These are phyloP conservation scores for Carterocephalus palaemon DNA, from an alignment of 2,888 invertebrate genomes.

Conservation along the genomic window DNA sequence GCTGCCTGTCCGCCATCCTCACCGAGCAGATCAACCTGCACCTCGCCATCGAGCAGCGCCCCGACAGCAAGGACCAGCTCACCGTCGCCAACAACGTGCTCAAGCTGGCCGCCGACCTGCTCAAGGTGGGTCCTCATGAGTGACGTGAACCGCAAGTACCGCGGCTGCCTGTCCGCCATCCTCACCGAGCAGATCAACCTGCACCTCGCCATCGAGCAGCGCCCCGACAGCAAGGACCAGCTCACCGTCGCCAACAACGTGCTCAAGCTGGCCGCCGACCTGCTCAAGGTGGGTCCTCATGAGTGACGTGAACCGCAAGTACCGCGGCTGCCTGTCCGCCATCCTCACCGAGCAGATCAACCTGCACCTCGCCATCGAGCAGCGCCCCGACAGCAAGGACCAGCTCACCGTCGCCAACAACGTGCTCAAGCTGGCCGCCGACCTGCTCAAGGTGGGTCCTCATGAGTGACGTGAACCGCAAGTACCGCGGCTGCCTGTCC, in stretches of 20 bases:
- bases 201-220: slow-evolving; percentile 93
- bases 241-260: slow-evolving; percentile 95
- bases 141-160: no score
- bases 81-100: no score
- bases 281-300: no score
- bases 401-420: slow-evolving; percentile 95
- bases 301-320: no score
- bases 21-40: slow-evolving; percentile 94
- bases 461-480: no score
- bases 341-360: slow-evolving; percentile 96
- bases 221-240: slow-evolving; percentile 97
- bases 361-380: slow-evolving; percentile 91
- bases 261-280: no score
- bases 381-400: slow-evolving; percentile 97
- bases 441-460: no score
- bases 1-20: slow-evolving; percentile 95
- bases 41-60: slow-evolving; percentile 95
- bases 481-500: no score
- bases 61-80: slow-evolving; percentile 98
- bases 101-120: no score
- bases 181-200: slow-evolving; percentile 96
- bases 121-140: no score
- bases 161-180: slow-evolving; percentile 95
- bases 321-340: slow-evolving; percentile 96
- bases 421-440: no score